Conservation (phyloP, 2,113 vertebrate genomes). For the Abramis brama region DNA sequence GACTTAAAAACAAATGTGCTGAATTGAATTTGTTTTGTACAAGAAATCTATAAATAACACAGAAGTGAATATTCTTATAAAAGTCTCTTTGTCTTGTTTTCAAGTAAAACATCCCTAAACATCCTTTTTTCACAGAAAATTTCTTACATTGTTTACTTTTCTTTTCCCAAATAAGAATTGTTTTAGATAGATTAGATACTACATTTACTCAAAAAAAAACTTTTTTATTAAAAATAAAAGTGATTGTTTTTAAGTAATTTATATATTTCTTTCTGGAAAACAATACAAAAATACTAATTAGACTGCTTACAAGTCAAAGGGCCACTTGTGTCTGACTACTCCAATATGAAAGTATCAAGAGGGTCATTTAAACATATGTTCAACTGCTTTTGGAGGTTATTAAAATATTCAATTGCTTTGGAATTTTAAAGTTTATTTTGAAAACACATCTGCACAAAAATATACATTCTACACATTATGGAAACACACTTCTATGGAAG, state of each 20-base stretch:
- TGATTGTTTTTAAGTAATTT: background rate
- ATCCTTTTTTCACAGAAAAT: background rate
- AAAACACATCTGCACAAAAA: background rate
- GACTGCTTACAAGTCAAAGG: background rate
- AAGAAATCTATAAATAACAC: background rate
- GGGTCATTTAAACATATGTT: background rate
- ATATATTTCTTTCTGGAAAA: background rate
- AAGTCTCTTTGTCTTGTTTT: background rate
- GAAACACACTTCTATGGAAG: background rate
- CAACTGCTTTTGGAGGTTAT: background rate
- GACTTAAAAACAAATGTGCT: background rate
- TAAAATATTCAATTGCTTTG: background rate
- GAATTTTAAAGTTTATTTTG: background rate
- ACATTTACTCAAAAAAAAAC: too few species aligned
- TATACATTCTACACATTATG: background rate
- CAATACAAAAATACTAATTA: background rate
- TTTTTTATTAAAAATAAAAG: background rate
- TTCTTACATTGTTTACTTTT: background rate
- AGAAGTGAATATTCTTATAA: background rate
- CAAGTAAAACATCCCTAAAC: background rate
- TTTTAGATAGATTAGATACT: background rate
- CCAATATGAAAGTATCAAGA: background rate
- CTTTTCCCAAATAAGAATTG: too few species aligned
- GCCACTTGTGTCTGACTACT: slow-evolving; percentile 1
- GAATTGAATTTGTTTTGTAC: background rate